Conservation (phyloP, 1,140 invertebrate species). For the Drosophila sproati region DNA sequence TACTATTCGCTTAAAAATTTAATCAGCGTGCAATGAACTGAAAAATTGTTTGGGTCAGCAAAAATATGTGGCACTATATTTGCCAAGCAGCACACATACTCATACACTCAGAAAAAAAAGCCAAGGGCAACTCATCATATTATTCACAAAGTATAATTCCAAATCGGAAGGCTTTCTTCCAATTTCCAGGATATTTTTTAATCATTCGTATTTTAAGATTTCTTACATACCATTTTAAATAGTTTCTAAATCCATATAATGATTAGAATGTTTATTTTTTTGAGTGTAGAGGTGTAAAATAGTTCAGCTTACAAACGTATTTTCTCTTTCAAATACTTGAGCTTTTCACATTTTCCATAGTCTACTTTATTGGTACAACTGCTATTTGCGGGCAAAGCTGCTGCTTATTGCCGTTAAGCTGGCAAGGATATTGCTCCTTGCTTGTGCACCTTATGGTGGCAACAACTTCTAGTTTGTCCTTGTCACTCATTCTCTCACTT, state of each 20-base stretch:
- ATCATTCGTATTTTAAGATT: too few species aligned
- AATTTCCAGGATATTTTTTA: too few species aligned
- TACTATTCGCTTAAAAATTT: slow-evolving; percentile 27
- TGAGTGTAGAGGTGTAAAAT: slow-evolving; percentile 3
- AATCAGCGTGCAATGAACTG: slow-evolving; percentile 35
- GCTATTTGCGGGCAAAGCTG: slow-evolving; percentile 32
- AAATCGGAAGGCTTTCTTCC: too few species aligned
- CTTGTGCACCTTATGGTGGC: slow-evolving; percentile 1
- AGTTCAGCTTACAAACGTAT: background rate
- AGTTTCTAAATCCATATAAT: too few species aligned
- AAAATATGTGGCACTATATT: too few species aligned
- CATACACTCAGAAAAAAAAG: background rate
- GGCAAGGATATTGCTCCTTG: slow-evolving; percentile 18
- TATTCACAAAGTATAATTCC: too few species aligned
- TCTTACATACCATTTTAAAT: too few species aligned
- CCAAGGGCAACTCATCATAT: too few species aligned
- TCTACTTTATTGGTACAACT: slow-evolving; percentile 39
- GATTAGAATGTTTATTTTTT: too few species aligned
- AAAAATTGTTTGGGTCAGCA: slow-evolving; percentile 21
- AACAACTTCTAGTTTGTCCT: background rate
- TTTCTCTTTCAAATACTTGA: slow-evolving; percentile 16
- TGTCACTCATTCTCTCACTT: slow-evolving; percentile 1
- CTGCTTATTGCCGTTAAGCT: slow-evolving; percentile 58
- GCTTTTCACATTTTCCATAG: slow-evolving; percentile 18
- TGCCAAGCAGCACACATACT: background rate